Evolutionary conservation across 2,888 invertebrate species (phyloP).

Genomic region (Mythimna impura): DNA sequence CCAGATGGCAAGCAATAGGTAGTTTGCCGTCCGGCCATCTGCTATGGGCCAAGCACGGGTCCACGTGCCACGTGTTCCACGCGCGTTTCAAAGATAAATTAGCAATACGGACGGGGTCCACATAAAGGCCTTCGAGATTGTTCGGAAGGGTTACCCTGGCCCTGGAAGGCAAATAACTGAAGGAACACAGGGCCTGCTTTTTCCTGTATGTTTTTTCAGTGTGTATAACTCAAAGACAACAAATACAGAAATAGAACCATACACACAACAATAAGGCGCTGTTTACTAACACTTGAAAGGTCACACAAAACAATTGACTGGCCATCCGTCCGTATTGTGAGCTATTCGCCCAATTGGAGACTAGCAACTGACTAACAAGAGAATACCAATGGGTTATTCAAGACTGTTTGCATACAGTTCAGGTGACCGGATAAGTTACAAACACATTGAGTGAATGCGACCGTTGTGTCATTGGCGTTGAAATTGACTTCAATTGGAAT

Average conservation of each 20-base stretch:
- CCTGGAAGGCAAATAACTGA: too few species aligned
- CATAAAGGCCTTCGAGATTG: too few species aligned
- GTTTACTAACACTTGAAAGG: constrained; percentile 19
- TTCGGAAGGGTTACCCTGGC: too few species aligned
- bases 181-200: too few species aligned
- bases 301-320: constrained; percentile 32
- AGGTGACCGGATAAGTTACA: constrained; percentile 23
- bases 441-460: constrained; percentile 32
- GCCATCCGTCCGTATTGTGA: constrained; percentile 2
- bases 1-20: too few species aligned
- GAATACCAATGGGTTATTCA: constrained; percentile 1
- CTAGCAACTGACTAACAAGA: constrained; percentile 21
- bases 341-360: constrained; percentile 29
- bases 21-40: too few species aligned
- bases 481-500: not conserved
- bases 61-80: too few species aligned
- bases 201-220: too few species aligned
- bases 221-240: not conserved
- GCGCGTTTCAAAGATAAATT: too few species aligned
- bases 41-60: too few species aligned
- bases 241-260: not conserved
- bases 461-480: constrained; percentile 9
- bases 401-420: constrained; percentile 45
- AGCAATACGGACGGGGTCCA: too few species aligned
- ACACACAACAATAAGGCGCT: constrained; percentile 24